Conservation (phyloP, 2,113 vertebrate genomes). For the Plotosus lineatus region DNA sequence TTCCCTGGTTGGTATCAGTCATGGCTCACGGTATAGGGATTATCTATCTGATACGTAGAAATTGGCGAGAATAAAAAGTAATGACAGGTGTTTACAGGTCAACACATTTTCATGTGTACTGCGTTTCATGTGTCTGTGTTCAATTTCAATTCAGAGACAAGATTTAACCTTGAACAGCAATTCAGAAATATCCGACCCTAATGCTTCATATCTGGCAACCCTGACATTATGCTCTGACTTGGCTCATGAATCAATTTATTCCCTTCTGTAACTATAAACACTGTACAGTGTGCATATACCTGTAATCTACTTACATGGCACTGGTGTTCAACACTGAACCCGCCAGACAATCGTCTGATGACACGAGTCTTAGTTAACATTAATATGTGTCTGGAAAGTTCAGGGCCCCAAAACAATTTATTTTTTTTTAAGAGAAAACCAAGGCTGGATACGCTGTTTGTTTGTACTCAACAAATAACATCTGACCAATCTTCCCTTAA, state of each 20-base stretch:
- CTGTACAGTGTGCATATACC: too few species aligned
- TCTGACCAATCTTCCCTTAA: background rate
- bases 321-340: background rate
- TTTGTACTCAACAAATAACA: background rate
- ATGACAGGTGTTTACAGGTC: too few species aligned
- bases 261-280: background rate
- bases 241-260: background rate
- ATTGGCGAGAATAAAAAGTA: too few species aligned
- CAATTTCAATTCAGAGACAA: background rate
- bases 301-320: too few species aligned
- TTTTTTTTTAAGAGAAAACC: background rate
- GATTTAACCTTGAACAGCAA: background rate
- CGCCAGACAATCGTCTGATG: background rate
- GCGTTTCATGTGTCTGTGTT: too few species aligned
- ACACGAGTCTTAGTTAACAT: background rate
- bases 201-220: background rate
- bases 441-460: background rate
- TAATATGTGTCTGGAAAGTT: background rate
- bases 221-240: background rate
- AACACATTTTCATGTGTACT: too few species aligned
- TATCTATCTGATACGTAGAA: too few species aligned
- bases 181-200: background rate
- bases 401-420: background rate
- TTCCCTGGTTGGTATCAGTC: too few species aligned
- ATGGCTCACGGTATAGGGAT: too few species aligned